Conservation (phyloP, 2,113 vertebrate species). For the Prunella fulvescens region DNA sequence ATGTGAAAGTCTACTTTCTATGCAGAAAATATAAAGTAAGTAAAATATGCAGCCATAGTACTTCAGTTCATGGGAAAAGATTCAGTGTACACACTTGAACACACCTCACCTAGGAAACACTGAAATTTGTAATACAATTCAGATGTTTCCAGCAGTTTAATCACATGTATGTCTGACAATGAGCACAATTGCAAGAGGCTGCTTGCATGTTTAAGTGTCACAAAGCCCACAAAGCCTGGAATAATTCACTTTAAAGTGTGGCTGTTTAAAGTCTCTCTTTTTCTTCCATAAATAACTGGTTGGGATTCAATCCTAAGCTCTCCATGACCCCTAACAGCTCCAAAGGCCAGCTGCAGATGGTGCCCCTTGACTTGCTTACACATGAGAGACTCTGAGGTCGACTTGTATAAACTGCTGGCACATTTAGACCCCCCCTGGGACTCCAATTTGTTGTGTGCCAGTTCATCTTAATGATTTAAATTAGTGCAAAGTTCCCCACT, state of each 20-base stretch:
- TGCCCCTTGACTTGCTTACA: slow-evolving; percentile 4
- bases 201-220: not conserved
- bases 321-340: not conserved
- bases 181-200: not conserved
- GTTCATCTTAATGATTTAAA: not conserved
- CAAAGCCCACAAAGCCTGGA: not conserved
- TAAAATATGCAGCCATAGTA: not conserved
- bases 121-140: not conserved
- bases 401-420: not conserved
- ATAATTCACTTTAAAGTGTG: not conserved
- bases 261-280: not conserved
- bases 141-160: not conserved
- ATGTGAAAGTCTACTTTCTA: not conserved
- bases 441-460: not conserved
- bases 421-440: not conserved
- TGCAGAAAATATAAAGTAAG: not conserved
- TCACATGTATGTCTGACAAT: not conserved
- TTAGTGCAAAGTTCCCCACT: not conserved
- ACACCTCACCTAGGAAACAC: not conserved
- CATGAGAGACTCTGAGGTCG: not conserved
- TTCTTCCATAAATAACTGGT: not conserved
- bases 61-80: not conserved
- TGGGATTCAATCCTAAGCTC: not conserved
- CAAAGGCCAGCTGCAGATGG: slow-evolving; percentile 14
- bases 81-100: not conserved